Evolutionary conservation across 2,888 invertebrate species (phyloP).

Genomic region (Eucera pruinosa): DNA sequence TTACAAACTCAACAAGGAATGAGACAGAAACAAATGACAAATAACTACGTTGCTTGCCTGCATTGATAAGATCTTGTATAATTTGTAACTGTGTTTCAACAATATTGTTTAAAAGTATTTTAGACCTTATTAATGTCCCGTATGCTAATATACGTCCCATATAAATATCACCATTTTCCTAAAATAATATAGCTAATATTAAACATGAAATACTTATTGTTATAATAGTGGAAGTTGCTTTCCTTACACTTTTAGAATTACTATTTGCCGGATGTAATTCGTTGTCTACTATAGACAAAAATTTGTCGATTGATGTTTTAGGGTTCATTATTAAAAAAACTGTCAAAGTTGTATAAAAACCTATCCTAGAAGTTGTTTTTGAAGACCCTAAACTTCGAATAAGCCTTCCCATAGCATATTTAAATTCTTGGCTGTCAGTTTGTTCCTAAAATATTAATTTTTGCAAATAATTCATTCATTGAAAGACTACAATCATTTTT

Average conservation of each 20-base stretch:
- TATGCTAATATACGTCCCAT: conserved; percentile 90
- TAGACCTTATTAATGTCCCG: conserved; percentile 89
- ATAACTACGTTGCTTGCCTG: conserved; percentile 88
- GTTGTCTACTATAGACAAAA: conserved; percentile 87
- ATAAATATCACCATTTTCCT: conserved; percentile 91
- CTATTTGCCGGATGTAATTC: conserved; percentile 88
- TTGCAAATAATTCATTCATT: neutral
- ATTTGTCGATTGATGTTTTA: conserved; percentile 85
- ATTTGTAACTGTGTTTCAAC: conserved; percentile 85
- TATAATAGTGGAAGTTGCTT: conserved; percentile 9
- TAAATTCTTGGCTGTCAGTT: conserved; percentile 85
- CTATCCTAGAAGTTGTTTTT: conserved; percentile 87
- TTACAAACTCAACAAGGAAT: conserved; percentile 87
- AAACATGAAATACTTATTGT: neutral
- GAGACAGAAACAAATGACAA: conserved; percentile 87
- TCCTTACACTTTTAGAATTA: conserved; percentile 89
- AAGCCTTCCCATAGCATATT: conserved; percentile 89
- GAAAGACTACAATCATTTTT: conserved; percentile 12
- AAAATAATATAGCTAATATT: conserved; percentile 34
- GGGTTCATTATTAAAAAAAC: conserved; percentile 86
- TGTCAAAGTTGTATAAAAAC: conserved; percentile 90
- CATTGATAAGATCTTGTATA: conserved; percentile 84
- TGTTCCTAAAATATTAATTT: conserved; percentile 42
- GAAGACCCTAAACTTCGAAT: conserved; percentile 90
- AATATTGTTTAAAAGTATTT: conserved; percentile 85